phyloP scores from a whole-genome alignment of 2,113 vertebrate genomes.

The Cricetomys ansorgei region DNA sequence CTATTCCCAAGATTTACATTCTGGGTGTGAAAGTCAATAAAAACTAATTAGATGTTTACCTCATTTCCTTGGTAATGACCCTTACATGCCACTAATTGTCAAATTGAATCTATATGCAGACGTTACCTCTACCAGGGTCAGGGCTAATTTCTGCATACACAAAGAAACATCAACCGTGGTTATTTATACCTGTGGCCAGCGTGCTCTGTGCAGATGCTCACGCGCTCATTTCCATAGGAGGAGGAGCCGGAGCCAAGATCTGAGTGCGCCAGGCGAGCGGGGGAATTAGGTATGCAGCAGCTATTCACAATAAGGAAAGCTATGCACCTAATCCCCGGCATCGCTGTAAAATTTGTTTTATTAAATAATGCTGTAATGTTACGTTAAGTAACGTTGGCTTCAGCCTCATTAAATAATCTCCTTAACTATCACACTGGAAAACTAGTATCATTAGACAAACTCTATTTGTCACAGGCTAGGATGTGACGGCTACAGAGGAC shows the following conservation, averaged over 20 bases:
- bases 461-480: not conserved
- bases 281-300: slow-evolving; percentile 34
- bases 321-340: slow-evolving; percentile 23
- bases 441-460: slow-evolving; percentile 57
- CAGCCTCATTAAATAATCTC: slow-evolving; percentile 76
- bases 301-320: slow-evolving; percentile 54
- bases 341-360: slow-evolving; percentile 59
- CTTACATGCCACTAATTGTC: slow-evolving; percentile 9
- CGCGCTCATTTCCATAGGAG: slow-evolving; percentile 51
- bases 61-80: slow-evolving; percentile 69
- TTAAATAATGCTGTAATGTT: slow-evolving; percentile 68
- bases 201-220: not conserved
- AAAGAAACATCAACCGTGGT: not conserved
- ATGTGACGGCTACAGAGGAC: slow-evolving; percentile 29
- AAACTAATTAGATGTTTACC: slow-evolving; percentile 66
- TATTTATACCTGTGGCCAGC: not conserved
- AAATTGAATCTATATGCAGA: slow-evolving; percentile 4
- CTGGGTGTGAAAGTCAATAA: slow-evolving; percentile 59
- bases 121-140: not conserved
- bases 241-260: not conserved
- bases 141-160: slow-evolving; percentile 35
- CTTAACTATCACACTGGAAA: slow-evolving; percentile 69
- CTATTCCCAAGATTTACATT: slow-evolving; percentile 57
- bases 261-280: accelerated
- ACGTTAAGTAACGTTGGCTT: slow-evolving; percentile 63